Base-by-base conservation (phyloP, 2,797 vertebrate genomes). In the Rhyacichthys aspro region DNA sequence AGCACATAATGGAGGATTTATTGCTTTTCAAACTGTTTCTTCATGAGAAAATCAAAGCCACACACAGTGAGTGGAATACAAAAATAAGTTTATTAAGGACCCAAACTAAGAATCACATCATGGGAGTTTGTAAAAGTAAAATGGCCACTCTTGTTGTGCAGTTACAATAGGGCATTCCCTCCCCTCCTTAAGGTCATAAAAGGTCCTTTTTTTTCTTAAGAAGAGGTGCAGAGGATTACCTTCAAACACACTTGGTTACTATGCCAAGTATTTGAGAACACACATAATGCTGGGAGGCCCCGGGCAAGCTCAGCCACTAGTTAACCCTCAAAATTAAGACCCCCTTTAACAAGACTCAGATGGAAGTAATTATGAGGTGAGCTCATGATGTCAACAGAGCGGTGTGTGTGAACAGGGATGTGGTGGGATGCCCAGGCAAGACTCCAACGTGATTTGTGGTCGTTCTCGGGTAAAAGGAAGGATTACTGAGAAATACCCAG, bases 291-390 rank as follows among this genome's bases (percentile, higher is more conserved):
- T 8, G 14, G 23, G 56, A 54, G 77, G 55, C 67, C 63, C 36
- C 18, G 1, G 33, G 37, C 8, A 2, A 43, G 33, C 58, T 28
- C 41, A 54, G 33, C 59, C 61, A 60, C 54, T 48, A 56, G 72
- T 70, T 66, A 56, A 68, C 66, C 52, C 66, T 62, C 34, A 5
- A 73, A 58, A 57, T 60, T 32, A 72, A 72, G 55, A 59, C 28
- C 52, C 55, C 59, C 14, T 39, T 15, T 52, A 37, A 45, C 28
- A 45, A 46, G 50, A 63, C 55, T 63, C 63, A 53, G 50, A 76
- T 74, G 79, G 78, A 78, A 82, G 75, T 61, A 67, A 76, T 81
- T 79, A 63, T 38, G 45, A 52, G 57, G 60, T n/a, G 41, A 48
- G 28, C 41, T 64, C 63, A 49, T 7, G 58, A 32, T 66, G 55